Conservation (phyloP, 2,113 vertebrate species). For the Ginglymostoma cirratum region DNA sequence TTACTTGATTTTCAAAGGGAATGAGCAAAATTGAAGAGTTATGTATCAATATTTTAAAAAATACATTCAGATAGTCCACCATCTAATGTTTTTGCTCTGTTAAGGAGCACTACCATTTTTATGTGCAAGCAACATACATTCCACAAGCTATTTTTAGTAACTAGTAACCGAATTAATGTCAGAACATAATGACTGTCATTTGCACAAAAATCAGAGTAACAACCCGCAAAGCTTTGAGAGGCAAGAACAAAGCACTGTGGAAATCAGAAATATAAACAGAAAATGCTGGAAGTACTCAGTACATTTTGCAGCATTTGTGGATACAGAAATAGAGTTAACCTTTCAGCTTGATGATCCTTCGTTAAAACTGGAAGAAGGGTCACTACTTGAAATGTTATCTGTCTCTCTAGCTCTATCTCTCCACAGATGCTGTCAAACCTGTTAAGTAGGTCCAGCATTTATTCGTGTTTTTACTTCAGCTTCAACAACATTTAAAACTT, state of each 20-base stretch:
- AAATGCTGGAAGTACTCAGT: background rate
- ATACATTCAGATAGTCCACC: background rate
- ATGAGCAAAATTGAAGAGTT: background rate
- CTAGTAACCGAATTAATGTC: constrained; percentile 22
- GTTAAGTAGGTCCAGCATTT: no score
- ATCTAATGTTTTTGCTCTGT: background rate
- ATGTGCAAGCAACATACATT: background rate
- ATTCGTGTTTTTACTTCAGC: no score
- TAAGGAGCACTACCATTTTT: background rate
- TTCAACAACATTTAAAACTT: background rate
- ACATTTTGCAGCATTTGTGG: background rate
- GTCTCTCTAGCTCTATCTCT: background rate
- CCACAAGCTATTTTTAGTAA: background rate
- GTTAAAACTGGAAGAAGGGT: background rate
- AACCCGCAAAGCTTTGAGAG: background rate
- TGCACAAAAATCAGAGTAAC: background rate
- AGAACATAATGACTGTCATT: background rate
- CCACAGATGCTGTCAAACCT: no score
- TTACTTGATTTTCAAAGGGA: background rate
- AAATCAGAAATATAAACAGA: background rate
- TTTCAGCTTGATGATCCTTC: background rate
- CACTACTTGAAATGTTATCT: background rate
- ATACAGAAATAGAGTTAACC: background rate
- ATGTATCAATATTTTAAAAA: background rate
- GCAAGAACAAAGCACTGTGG: background rate